phyloP scores from a whole-genome alignment of 2,113 vertebrate species.

The Porphyrio hochstetteri region DNA sequence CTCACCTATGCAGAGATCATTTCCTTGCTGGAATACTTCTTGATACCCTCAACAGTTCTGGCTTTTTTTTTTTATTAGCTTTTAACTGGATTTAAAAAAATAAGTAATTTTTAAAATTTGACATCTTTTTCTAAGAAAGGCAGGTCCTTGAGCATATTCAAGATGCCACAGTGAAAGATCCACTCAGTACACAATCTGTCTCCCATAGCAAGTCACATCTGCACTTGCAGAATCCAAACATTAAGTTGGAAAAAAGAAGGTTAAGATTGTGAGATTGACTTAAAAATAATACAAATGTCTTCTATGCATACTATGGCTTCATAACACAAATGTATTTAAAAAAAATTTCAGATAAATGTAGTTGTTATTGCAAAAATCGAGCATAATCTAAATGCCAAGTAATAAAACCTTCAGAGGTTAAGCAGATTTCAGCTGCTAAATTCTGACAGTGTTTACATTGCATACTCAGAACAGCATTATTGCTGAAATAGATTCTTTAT shows the following conservation, averaged over 20 bases:
- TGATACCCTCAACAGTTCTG: neutral
- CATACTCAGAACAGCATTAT: slow-evolving; percentile 58
- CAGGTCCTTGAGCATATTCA: neutral
- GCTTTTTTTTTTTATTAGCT: neutral
- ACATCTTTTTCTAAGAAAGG: neutral
- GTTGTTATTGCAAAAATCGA: neutral
- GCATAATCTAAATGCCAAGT: neutral
- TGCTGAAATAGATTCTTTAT: slow-evolving; percentile 87
- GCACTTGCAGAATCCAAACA: neutral
- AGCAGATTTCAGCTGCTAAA: neutral
- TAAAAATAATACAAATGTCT: neutral
- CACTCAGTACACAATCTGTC: neutral
- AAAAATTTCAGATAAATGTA: neutral
- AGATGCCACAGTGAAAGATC: neutral
- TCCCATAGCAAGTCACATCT: neutral
- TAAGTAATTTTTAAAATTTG: neutral
- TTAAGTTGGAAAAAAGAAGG: neutral
- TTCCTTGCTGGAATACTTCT: neutral
- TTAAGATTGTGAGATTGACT: neutral
- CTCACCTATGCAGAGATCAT: neutral
- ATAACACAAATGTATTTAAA: neutral
- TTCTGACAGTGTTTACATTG: neutral
- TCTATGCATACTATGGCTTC: neutral
- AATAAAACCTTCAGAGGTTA: neutral
- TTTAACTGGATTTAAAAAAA: neutral